Evolutionary conservation across 35 echinoderm and acorn worm species (phyloP).

Genomic region (Ophiothrix spiculata): DNA sequence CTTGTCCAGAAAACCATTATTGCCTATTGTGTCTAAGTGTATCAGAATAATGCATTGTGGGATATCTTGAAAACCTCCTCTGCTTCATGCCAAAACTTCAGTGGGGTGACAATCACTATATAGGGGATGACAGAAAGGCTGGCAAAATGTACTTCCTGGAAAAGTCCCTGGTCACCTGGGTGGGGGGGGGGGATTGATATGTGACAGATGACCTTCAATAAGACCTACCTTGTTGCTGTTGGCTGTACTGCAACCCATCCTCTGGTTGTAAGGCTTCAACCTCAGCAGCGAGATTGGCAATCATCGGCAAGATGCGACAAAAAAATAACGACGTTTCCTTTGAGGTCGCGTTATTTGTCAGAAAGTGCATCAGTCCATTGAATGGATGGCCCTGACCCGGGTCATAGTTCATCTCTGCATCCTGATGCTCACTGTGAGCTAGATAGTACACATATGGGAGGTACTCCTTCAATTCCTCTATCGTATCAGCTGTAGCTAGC

Average conservation of each 20-base stretch:
- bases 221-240: conserved; percentile 47
- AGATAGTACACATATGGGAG: conserved; percentile 10
- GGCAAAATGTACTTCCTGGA: too few relatives aligned
- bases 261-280: conserved; percentile 39
- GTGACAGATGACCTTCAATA: too few relatives aligned
- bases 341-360: conserved; percentile 29
- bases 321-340: conserved; percentile 40
- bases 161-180: too few relatives aligned
- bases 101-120: too few relatives aligned
- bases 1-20: too few relatives aligned
- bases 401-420: neutral
- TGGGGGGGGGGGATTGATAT: too few relatives aligned
- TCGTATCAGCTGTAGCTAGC: neutral
- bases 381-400: conserved; percentile 18
- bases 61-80: too few relatives aligned
- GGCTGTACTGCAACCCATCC: conserved; percentile 3
- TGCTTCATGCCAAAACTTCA: too few relatives aligned
- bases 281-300: conserved; percentile 35
- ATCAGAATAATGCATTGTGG: too few relatives aligned
- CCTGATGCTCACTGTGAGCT: neutral
- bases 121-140: too few relatives aligned
- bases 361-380: conserved; percentile 43
- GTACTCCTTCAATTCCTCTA: neutral
- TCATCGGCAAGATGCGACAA: conserved; percentile 38
- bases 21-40: too few relatives aligned